These are phyloP conservation scores for Silurus meridionalis DNA, from an alignment of 2,113 vertebrate genomes.

Conservation along the genomic window DNA sequence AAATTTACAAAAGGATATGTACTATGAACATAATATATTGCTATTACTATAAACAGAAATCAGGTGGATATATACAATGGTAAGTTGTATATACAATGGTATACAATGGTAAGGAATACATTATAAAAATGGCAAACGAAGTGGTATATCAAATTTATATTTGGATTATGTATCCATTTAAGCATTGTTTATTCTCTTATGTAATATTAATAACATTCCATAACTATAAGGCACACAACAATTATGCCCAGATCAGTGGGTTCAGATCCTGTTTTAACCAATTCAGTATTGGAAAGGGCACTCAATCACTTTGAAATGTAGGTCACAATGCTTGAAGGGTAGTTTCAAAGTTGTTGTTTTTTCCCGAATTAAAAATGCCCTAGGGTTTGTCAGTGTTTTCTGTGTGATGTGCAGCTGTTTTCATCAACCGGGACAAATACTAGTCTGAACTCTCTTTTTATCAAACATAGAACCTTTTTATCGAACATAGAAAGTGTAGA, in stretches of 20 bases:
- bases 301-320: slow-evolving; percentile 54
- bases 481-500: slow-evolving; percentile 32
- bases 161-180: not conserved
- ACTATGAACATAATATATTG: too few relatives aligned
- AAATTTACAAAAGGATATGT: too few relatives aligned
- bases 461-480: slow-evolving; percentile 11
- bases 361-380: slow-evolving; percentile 64
- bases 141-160: not conserved
- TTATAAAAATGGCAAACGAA: not conserved
- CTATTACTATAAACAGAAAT: too few relatives aligned
- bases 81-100: too few relatives aligned
- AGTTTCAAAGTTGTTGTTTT: slow-evolving; percentile 53
- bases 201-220: not conserved
- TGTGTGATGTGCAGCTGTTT: slow-evolving; percentile 28
- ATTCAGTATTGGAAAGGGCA: not conserved
- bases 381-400: slow-evolving; percentile 42
- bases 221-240: not conserved
- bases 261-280: slow-evolving; percentile 1
- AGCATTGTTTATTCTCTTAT: not conserved
- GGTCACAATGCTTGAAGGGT: slow-evolving; percentile 49
- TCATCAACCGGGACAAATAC: slow-evolving; percentile 30
- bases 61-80: too few relatives aligned
- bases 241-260: not conserved
- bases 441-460: not conserved
- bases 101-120: too few relatives aligned